phyloP scores from a whole-genome alignment of 2,888 invertebrate species.

The Leptopilina myrica region DNA sequence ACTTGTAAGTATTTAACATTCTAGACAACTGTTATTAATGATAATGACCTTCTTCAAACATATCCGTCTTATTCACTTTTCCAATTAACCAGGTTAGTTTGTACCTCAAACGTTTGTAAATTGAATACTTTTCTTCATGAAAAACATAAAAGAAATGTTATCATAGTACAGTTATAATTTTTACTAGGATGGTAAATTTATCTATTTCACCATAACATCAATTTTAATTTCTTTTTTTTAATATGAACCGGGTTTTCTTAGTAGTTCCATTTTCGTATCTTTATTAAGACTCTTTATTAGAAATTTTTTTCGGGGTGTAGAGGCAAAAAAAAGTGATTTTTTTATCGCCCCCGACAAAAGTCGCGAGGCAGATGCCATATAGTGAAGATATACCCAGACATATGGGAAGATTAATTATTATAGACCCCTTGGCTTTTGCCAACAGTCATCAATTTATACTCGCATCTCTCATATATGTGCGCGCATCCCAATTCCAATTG shows the following conservation, averaged over 20 bases:
- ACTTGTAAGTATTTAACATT: background rate
- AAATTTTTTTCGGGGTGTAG: background rate
- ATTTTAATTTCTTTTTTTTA: no score
- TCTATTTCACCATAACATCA: no score
- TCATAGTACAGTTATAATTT: no score
- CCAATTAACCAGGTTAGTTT: background rate
- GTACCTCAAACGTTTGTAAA: background rate
- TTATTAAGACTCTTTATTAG: no score
- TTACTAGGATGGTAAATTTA: no score
- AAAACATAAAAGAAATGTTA: background rate
- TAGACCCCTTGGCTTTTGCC: slow-evolving; percentile 74
- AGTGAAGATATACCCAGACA: slow-evolving; percentile 57
- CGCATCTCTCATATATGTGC: slow-evolving; percentile 50
- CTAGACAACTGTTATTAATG: slow-evolving; percentile 27
- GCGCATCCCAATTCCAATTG: slow-evolving; percentile 68
- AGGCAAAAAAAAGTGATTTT: background rate
- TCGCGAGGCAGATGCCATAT: slow-evolving; percentile 19
- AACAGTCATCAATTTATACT: slow-evolving; percentile 75
- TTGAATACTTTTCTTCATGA: background rate
- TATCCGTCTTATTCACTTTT: slow-evolving; percentile 7
- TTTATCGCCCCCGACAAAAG: slow-evolving; percentile 28
- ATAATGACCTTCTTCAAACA: slow-evolving; percentile 29
- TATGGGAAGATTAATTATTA: slow-evolving; percentile 75
- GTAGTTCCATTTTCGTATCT: no score
- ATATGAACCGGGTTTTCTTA: no score